Evolutionary conservation across 2,888 invertebrate genomes (phyloP).

Genomic region (Allolobophora icterica): DNA sequence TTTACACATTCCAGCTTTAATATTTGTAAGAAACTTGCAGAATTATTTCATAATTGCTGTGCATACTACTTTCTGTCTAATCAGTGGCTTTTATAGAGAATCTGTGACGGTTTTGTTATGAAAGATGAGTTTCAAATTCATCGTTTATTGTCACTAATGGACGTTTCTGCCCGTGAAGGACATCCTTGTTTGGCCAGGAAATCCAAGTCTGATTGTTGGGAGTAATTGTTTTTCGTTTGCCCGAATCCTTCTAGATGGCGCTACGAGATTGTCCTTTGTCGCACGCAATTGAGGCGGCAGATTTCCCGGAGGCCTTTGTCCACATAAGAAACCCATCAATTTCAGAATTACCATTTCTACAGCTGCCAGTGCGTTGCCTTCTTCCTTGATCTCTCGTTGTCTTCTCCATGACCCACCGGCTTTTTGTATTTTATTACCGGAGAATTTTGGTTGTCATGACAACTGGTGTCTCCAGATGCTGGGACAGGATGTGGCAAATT

Average conservation of each 20-base stretch:
- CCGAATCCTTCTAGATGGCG: neutral
- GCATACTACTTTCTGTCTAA: neutral
- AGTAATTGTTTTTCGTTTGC: neutral
- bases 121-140: neutral
- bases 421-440: neutral
- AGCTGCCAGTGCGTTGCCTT: neutral
- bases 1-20: neutral
- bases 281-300: neutral
- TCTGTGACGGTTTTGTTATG: neutral
- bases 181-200: neutral
- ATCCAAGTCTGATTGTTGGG: neutral
- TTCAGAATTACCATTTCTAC: neutral
- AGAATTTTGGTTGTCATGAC: constrained; percentile 17
- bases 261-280: neutral
- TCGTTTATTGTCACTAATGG: neutral
- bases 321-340: neutral
- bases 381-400: neutral
- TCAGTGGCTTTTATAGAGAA: neutral
- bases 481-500: neutral
- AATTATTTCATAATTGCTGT: neutral
- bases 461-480: constrained; percentile 7
- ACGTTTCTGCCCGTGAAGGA: neutral
- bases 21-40: neutral
- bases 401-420: neutral
- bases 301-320: constrained; percentile 8